Evolutionary conservation across 2,888 invertebrate species (phyloP).

Genomic region (Marronus borbonicus): DNA sequence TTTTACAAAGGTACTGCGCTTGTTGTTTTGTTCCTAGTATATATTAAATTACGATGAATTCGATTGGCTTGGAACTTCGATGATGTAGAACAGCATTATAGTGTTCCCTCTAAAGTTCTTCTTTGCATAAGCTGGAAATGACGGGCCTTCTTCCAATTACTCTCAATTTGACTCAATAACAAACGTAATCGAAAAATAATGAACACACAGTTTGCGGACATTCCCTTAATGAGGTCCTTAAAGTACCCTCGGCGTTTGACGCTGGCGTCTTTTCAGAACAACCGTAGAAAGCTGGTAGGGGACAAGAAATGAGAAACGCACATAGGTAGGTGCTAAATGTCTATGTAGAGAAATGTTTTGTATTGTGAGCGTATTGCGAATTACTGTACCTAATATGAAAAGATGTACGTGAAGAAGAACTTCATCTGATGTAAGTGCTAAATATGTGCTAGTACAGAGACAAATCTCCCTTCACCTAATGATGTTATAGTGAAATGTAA

Average conservation of each 20-base stretch:
- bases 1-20: no score
- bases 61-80: neutral
- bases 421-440: no score
- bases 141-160: conserved; percentile 54
- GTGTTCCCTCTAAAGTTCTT: conserved; percentile 2
- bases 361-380: no score
- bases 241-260: conserved; percentile 55
- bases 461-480: no score
- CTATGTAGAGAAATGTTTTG: no score
- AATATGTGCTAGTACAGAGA: no score
- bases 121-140: conserved; percentile 45
- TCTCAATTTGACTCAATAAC: conserved; percentile 57
- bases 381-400: no score
- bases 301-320: neutral
- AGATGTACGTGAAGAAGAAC: no score
- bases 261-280: conserved; percentile 52
- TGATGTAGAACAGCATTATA: neutral
- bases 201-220: conserved; percentile 62
- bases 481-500: no score
- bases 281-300: conserved; percentile 29
- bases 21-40: no score
- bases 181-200: conserved; percentile 65
- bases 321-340: no score
- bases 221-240: conserved; percentile 65
- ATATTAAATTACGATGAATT: neutral